Conservation (phyloP, 2,113 vertebrate genomes). For the Progne subis region DNA sequence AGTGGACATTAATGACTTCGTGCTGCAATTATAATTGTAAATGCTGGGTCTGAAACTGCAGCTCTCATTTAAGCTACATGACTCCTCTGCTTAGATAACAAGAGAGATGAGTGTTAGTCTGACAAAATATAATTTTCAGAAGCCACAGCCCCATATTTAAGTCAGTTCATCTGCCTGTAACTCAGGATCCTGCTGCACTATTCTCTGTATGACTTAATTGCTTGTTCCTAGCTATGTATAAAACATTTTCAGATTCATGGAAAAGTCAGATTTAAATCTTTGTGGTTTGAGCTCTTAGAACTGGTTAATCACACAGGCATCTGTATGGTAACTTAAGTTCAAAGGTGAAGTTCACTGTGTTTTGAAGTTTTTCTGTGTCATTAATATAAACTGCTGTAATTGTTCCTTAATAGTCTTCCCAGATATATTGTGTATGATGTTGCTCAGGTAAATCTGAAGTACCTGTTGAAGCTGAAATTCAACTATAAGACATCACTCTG, state of each 20-base stretch:
- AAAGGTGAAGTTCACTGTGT: background rate
- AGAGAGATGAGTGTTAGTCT: background rate
- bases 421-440: constrained; percentile 98
- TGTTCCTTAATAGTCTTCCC: constrained; percentile 51
- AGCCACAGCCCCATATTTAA: background rate
- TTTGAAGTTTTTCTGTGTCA: background rate
- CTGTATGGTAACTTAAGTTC: background rate
- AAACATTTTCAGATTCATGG: background rate
- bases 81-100: background rate
- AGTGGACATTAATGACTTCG: background rate
- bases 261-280: background rate
- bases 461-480: constrained; percentile 96
- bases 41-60: background rate
- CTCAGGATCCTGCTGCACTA: background rate
- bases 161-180: background rate
- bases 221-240: background rate
- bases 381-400: background rate
- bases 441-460: constrained; percentile 95
- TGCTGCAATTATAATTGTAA: background rate
- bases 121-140: background rate
- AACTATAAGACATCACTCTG: constrained; percentile 95
- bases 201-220: background rate
- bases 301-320: background rate
- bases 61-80: background rate
- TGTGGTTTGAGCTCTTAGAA: background rate